Evolutionary conservation across 2,113 vertebrate species (phyloP), one percentile per base, ranked within the genome.

Genomic region (Vireo altiloquus): DNA sequence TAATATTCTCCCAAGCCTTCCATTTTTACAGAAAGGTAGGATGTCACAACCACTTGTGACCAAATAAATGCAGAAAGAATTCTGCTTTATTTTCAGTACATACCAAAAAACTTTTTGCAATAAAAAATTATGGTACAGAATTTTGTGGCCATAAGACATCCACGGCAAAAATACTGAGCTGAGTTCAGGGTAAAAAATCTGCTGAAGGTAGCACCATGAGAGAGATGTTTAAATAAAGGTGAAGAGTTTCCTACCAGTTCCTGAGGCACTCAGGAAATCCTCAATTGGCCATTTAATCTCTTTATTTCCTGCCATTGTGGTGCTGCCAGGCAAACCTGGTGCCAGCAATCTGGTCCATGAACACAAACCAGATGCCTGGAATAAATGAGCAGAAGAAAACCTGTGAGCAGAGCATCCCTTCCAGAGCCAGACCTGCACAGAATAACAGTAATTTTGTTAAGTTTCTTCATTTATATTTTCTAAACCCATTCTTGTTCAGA

Each of bases 381-480:
- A 83, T 77, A 92, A 85, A 91, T 33, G 63, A 92, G 25, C n/a
- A 65, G 77, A 53, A 44, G 20, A n/a, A 18, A 82, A 91, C 57
- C 33, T 33, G 74, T 21, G 42, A 33, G 47, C 2, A 74, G 22
- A 63, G 11, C 22, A 18, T 30, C 24, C 15, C 33, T 90, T 81
- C 50, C 71, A 81, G 75, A 68, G 40, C 35, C 7, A 53, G 28
- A 22, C 15, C 63, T 21, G 50, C 28, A 39, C 7, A 64, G 69
- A 79, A 44, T 18, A 64, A 68, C 69, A 50, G 3, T 4, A 50
- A 31, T 39, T 60, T 8, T 8, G 3, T 23, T 28, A 50, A 19
- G 54, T 74, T n/a, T 80, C 15, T 35, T 7, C 13, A 6, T 57
- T 70, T 59, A 11, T 19, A 19, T 71, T 61, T 81, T 47, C 42